Percentiles rank a stretch among this genome's conserved stretches.
Evolutionary conservation across 2,888 invertebrate genomes (phyloP).

Genomic region (Branchipolynoe longqiensis): DNA sequence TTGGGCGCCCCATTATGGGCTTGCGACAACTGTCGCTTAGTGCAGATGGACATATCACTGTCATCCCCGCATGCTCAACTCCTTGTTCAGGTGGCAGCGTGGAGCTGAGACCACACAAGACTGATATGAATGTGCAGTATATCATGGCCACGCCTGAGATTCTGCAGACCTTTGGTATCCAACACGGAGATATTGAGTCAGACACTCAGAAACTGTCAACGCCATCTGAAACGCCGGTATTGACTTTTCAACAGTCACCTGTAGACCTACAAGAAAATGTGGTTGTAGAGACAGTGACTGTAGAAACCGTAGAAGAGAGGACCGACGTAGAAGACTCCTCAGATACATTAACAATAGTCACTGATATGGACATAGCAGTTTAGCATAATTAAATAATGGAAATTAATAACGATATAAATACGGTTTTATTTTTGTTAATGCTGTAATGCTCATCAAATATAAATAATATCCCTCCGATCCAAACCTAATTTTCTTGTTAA

Average conservation of each 20-base stretch:
- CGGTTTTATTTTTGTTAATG: no score
- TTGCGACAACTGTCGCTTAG: neutral
- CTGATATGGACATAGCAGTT: neutral
- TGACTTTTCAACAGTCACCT: neutral
- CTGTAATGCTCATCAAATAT: no score
- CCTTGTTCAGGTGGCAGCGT: neutral
- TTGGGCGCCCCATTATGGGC: neutral
- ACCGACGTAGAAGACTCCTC: neutral
- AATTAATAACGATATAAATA: no score
- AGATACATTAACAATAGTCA: neutral
- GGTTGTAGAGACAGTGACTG: neutral
- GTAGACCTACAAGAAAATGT: neutral
- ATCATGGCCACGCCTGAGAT: conserved; percentile 56
- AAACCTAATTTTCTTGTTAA: no score
- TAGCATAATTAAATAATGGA: no score
- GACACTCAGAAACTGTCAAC: neutral
- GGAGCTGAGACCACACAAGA: no score
- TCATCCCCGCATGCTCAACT: neutral
- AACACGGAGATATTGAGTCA: neutral
- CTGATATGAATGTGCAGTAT: neutral
- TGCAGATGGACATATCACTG: neutral
- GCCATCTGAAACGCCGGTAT: neutral
- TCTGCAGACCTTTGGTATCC: conserved; percentile 46
- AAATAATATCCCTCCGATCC: no score
- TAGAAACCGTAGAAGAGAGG: neutral